Base-by-base conservation (phyloP, 2,797 vertebrate species). In the Sebastes diaconus region DNA sequence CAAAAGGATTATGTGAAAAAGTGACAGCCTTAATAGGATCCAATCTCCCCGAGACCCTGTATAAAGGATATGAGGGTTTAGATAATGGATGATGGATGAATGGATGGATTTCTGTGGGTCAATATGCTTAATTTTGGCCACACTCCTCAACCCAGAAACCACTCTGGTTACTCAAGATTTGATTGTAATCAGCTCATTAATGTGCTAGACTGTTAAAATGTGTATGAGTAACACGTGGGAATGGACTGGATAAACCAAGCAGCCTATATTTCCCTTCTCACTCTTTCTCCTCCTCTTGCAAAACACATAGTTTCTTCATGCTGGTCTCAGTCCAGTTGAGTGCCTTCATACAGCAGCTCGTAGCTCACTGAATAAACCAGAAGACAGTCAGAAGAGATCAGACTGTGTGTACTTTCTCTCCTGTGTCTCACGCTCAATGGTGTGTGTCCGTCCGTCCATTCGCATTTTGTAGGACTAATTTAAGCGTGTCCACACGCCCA, bases 361-460 rank as follows among this genome's bases (percentile, higher is more conserved):
- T 29, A 64, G 67, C 52, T 69, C 20, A 36, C 50, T 81, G 84
- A 87, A 86, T 86, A 68, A 83, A 85, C 60, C 81, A 70, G 78
- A 77, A 75, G 72, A 63, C 18, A 84, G 81, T 84, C 74, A 24
- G 60, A 34, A 71, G 64, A 84, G 85, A 89, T 87, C 77, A 73
- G 81, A 65, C 82, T 29, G 58, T 70, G 39, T 52, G 63, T 71
- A 9, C 58, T 73, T 66, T 61, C 67, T 54, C 57, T 75, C 10
- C 14, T 24, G 32, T 67, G 50, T 76, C 77, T 83, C 71, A 14
- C 57, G 79, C 68, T 86, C 84, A 29, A 4, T n/a, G 64, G 70
- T 83, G 75, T 90, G 81, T 71, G 68, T 83, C 77, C 52, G 6
- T 84, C 77, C 68, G 1, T 52, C 20, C 18, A 14, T 66, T 79